Base-by-base conservation (phyloP, 2,113 vertebrate genomes). In the Psilopsiagon aurifrons region DNA sequence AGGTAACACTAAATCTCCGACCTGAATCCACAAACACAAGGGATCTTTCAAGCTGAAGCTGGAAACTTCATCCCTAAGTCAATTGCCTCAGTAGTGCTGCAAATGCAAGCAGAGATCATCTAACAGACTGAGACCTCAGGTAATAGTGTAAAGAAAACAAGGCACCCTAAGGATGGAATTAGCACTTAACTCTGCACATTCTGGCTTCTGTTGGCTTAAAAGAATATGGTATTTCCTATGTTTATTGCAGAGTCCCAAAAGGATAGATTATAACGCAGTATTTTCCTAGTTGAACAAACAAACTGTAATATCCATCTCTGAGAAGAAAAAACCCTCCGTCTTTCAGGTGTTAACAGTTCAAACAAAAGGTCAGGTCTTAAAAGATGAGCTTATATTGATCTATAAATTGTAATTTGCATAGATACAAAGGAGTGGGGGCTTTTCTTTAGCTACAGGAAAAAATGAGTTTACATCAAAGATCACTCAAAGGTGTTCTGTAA, bases 1-100 rank as follows among this genome's bases (percentile, higher is more conserved):
- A 95, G 92, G 93, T 96, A 95, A 66, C 91, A 76, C 92, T 94
- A 63, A 96, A 57, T 81, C 77, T 93, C 96, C 90, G 93, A 94
- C 90, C 75, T 90, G 92, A 97, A 97, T 97, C 93, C 93, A 96
- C 97, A 97, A 97, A 96, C 91, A 95, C 73, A 92, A 91, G 68
- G 17, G 49, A 64, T 92, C 90, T 96, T 94, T 96, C 83, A 81
- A 41, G 22, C 18, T 68, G 67, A 94, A 94, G 79, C 67, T 94
- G 87, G 90, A 94, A 97, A 97, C 93, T 83, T 88, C 91, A 94
- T 96, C 83, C 76, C 39, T 44, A 24, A 87, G 46, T 90, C 89
- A 71, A 95, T 91, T 89, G 74, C 90, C 78, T 91, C 52, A 51
- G 73, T 51, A 54, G 46, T 43, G 37, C 55, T 90, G 62, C 11